Percentiles rank a stretch among this genome's conserved stretches.
Evolutionary conservation across 2,888 invertebrate genomes (phyloP).

Genomic region (Idaea straminata): DNA sequence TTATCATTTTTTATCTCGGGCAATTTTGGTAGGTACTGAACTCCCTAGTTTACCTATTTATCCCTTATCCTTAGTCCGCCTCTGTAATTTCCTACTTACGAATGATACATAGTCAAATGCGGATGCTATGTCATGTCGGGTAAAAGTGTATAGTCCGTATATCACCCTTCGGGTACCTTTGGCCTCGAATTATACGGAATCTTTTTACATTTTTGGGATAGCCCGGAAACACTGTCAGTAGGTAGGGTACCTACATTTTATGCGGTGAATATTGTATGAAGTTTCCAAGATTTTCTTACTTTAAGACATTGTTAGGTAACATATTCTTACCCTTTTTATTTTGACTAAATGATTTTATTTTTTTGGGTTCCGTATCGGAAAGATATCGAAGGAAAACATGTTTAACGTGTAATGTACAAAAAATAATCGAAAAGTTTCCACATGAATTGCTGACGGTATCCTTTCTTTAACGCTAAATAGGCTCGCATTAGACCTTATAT

Average conservation of each 20-base stretch:
- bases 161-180: constrained; percentile 11
- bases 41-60: background rate
- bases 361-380: no score
- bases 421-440: no score
- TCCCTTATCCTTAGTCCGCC: background rate
- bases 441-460: no score
- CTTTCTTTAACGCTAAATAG: no score
- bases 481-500: no score
- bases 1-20: no score
- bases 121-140: constrained; percentile 10
- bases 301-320: background rate
- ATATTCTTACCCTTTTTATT: background rate
- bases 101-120: constrained; percentile 12
- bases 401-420: no score
- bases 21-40: background rate
- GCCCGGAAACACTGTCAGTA: background rate
- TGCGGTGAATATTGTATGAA: background rate
- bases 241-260: background rate
- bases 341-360: background rate
- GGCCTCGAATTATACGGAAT: constrained; percentile 9
- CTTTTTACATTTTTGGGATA: constrained; percentile 12
- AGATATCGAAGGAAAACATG: no score
- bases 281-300: background rate
- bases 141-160: constrained; percentile 14
- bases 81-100: constrained; percentile 5